Evolutionary conservation across 2,113 vertebrate species (phyloP).

Genomic region (Diadophis punctatus): DNA sequence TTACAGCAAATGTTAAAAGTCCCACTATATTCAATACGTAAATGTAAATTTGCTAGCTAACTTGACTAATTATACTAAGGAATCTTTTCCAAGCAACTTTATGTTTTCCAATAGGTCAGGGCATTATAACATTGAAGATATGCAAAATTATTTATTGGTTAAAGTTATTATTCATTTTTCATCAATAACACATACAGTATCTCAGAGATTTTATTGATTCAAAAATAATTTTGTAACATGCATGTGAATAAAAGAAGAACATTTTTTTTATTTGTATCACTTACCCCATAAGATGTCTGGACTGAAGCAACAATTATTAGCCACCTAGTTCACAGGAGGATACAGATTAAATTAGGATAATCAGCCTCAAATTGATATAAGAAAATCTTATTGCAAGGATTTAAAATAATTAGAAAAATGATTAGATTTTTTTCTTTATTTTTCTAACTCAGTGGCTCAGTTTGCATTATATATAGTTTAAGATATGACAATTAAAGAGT

Average conservation of each 20-base stretch:
- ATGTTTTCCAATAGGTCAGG: not conserved
- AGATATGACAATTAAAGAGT: not conserved
- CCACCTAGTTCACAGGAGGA: conserved; percentile 51
- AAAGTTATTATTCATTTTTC: not conserved
- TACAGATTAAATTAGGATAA: conserved; percentile 30
- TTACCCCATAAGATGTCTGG: conserved; percentile 55
- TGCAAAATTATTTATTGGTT: not conserved
- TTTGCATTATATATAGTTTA: not conserved
- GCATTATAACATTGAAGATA: not conserved
- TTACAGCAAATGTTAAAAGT: not conserved
- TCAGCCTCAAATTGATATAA: conserved; percentile 1
- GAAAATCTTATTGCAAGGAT: not conserved
- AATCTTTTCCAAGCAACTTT: not conserved
- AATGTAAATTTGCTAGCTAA: not conserved
- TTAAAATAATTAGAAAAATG: not conserved
- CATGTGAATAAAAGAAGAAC: not conserved
- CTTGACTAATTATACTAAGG: not conserved
- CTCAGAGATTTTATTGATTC: not conserved
- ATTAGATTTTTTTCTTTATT: not conserved
- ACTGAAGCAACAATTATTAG: conserved; percentile 50
- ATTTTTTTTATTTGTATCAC: conserved; percentile 18
- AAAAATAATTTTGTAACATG: not conserved
- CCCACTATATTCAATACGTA: not conserved
- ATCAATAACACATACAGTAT: not conserved
- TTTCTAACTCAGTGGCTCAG: not conserved